Base-by-base conservation (phyloP, 2,113 vertebrate species). In the Leptosomus discolor region DNA sequence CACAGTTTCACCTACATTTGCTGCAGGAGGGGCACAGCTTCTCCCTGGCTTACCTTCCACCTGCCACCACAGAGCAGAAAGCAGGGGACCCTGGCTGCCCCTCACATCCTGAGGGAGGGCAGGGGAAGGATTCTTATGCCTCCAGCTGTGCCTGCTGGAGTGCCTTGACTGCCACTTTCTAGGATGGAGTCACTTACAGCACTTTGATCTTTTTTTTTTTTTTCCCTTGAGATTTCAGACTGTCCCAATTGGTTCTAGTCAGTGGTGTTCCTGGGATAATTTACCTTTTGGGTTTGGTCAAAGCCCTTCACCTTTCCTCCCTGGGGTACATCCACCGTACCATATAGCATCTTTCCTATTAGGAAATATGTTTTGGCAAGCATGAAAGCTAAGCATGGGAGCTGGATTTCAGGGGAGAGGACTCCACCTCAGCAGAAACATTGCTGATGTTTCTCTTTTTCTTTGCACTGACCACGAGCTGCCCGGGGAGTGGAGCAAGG, bases 381-480 rank as follows among this genome's bases (percentile, higher is more conserved):
- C 46, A n/a, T 68, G 29, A 54, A 29, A 94, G 14, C 24, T 60
- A 80, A 68, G 29, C 24, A n/a, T 24, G 19, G 51, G 36, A 76
- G 48, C 20, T 46, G 48, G 22, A 77, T 24, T 46, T 87, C 26
- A 77, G 30, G 50, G 9, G 12, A 85, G 27, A 61, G 39, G 45
- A 36, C 13, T 69, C n/a, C 26, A 71, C 15, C 20, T 68, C 53
- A 56, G 22, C 16, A 75, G 45, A 89, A 87, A 75, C 0, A 0
- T 43, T 63, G 32, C 15, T 48, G 26, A 20, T 61, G 6, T 57
- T 84, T 80, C 34, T 46, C 43, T 78, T 73, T 57, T 37, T 21
- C 16, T 48, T 77, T 76, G 22, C 0, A 0, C 34, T 81, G 60
- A 14, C n/a, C 37, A 20, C 0, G 0, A 56, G 29, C 29, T 88